phyloP scores from a whole-genome alignment of 2,113 vertebrate species.

The Oenanthe melanoleuca region DNA sequence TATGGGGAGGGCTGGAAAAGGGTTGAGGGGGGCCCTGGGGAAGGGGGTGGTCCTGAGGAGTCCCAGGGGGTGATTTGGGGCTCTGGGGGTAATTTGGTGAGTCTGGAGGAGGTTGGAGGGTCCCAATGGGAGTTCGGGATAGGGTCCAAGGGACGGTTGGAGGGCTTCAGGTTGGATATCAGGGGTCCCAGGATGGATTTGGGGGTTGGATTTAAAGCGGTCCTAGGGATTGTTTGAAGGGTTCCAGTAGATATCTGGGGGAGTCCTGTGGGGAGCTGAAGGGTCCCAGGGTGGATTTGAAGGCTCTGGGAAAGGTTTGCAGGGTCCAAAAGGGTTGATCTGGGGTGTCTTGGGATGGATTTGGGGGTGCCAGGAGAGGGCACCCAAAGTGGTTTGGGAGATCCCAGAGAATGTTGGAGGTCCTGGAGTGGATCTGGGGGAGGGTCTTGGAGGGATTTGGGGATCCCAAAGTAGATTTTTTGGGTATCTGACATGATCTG shows the following conservation, averaged over 20 bases:
- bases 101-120: background rate
- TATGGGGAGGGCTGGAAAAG: background rate
- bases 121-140: background rate
- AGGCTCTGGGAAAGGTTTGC: too few species aligned
- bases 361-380: background rate
- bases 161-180: background rate
- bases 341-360: background rate
- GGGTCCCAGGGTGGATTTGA: background rate
- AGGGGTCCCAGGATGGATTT: background rate
- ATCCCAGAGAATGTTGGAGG: background rate
- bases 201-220: background rate
- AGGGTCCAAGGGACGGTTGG: background rate
- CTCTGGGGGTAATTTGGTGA: background rate
- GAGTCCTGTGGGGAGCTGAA: background rate
- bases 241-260: background rate
- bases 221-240: background rate
- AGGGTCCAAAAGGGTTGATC: too few species aligned
- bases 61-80: background rate
- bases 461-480: background rate
- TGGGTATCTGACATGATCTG: background rate
- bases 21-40: background rate
- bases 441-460: background rate
- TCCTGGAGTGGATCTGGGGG: background rate
- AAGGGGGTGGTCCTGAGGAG: background rate
- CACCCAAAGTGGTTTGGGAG: background rate